A percentile compares a stretch with the other conserved stretches of the same genome.
These are phyloP conservation scores for Sebastes vulpes DNA, from an alignment of 2,797 vertebrate genomes.

Conservation along the genomic window DNA sequence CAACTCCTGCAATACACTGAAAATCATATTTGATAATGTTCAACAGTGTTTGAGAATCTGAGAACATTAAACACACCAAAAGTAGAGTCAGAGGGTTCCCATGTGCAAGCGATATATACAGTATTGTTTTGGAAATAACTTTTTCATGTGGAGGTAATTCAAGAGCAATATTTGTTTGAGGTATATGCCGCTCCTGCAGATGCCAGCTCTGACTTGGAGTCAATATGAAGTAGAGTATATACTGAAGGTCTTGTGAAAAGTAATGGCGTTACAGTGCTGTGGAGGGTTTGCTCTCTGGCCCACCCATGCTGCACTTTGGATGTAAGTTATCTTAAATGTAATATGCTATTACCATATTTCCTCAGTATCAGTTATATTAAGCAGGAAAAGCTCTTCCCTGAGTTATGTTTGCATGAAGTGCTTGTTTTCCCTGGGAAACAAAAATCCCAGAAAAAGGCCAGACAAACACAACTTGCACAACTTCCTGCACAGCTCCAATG, in stretches of 20 bases:
- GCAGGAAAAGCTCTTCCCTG: slow-evolving; percentile 9
- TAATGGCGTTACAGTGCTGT: neutral
- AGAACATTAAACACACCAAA: neutral
- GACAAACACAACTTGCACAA: slow-evolving; percentile 47
- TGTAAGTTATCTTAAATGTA: slow-evolving; percentile 7
- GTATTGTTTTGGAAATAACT: slow-evolving; percentile 1
- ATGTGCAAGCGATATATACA: neutral
- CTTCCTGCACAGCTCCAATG: slow-evolving; percentile 55
- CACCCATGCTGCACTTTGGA: neutral
- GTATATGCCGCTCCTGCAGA: neutral
- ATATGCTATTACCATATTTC: slow-evolving; percentile 18
- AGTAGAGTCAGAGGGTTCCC: slow-evolving; percentile 5
- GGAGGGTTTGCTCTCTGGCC: neutral
- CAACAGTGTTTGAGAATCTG: neutral
- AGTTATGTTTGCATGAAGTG: slow-evolving; percentile 15
- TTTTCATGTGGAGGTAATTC: slow-evolving; percentile 35
- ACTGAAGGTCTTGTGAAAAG: neutral
- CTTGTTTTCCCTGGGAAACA: slow-evolving; percentile 24
- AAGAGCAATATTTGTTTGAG: slow-evolving; percentile 47
- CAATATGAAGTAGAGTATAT: neutral
- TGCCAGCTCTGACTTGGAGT: slow-evolving; percentile 2
- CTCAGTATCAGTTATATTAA: slow-evolving; percentile 1
- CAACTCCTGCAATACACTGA: neutral
- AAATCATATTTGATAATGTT: neutral
- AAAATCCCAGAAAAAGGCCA: slow-evolving; percentile 32